A percentile compares a stretch with the other conserved stretches of the same genome.
phyloP scores from a whole-genome alignment of 92 coral and sea anemone genomes.

The Porites evermanni region DNA sequence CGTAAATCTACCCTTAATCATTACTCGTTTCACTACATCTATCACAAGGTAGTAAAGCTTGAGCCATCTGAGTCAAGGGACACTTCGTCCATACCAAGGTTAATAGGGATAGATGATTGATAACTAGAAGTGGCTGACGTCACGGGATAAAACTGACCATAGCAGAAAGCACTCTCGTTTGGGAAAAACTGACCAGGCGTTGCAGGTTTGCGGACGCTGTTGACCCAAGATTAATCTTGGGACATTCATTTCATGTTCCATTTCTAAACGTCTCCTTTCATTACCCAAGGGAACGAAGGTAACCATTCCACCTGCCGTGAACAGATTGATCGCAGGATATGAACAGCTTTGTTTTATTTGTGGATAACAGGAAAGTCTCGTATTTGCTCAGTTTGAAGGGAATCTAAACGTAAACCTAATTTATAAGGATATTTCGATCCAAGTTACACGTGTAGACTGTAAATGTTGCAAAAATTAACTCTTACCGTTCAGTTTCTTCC shows the following conservation, averaged over 20 bases:
- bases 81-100: background rate
- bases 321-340: too few species aligned
- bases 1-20: background rate
- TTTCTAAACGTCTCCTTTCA: too few species aligned
- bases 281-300: too few species aligned
- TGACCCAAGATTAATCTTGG: slow-evolving; percentile 1
- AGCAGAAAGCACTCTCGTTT: background rate
- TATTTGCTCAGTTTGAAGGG: too few species aligned
- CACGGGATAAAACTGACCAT: slow-evolving; percentile 1
- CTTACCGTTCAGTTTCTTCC: too few species aligned
- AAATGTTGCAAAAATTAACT: too few species aligned
- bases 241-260: background rate
- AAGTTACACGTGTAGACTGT: too few species aligned
- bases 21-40: background rate
- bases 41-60: background rate
- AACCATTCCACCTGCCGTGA: too few species aligned
- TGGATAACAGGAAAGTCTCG: too few species aligned
- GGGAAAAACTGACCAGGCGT: slow-evolving; percentile 1
- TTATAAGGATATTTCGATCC: too few species aligned
- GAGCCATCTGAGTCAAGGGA: background rate
- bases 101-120: background rate
- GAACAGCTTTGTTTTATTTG: too few species aligned
- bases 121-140: slow-evolving; percentile 6
- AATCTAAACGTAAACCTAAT: too few species aligned
- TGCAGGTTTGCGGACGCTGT: background rate